Evolutionary conservation across 2,113 vertebrate genomes (phyloP).

Genomic region (Macrotis lagotis): DNA sequence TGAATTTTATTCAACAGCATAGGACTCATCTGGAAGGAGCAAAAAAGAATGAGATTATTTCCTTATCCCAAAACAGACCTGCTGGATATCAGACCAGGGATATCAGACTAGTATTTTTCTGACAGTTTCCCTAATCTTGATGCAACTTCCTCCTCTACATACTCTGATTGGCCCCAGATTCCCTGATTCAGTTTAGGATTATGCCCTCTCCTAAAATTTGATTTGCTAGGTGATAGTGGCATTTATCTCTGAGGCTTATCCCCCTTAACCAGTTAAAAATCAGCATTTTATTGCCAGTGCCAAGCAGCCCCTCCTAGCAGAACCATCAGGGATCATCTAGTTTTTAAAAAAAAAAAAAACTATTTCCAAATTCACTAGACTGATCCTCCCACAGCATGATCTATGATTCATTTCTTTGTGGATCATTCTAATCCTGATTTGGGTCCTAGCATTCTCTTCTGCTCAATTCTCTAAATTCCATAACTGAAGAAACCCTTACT

Average conservation of each 20-base stretch:
- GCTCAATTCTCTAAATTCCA: neutral
- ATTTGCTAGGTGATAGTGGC: neutral
- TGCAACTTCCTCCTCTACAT: neutral
- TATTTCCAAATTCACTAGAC: neutral
- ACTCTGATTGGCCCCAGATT: neutral
- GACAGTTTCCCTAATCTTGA: neutral
- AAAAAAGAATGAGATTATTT: neutral
- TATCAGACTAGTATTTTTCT: neutral
- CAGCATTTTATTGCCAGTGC: too few relatives aligned
- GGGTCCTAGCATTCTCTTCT: neutral
- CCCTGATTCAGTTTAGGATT: neutral
- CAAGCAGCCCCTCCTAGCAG: neutral
- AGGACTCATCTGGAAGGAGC: neutral
- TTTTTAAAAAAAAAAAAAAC: neutral
- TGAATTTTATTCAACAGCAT: neutral
- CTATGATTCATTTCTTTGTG: neutral
- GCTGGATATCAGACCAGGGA: too few relatives aligned
- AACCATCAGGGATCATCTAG: neutral
- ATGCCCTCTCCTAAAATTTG: neutral
- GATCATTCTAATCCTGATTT: neutral
- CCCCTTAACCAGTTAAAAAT: neutral
- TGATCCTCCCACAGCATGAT: neutral
- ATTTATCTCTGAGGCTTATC: neutral
- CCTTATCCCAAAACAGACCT: neutral
- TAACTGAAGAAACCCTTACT: neutral